Percentiles rank a stretch among this genome's conserved stretches.
Evolutionary conservation across 2,888 invertebrate species (phyloP).

Genomic region (Ypsolopha scabrella): DNA sequence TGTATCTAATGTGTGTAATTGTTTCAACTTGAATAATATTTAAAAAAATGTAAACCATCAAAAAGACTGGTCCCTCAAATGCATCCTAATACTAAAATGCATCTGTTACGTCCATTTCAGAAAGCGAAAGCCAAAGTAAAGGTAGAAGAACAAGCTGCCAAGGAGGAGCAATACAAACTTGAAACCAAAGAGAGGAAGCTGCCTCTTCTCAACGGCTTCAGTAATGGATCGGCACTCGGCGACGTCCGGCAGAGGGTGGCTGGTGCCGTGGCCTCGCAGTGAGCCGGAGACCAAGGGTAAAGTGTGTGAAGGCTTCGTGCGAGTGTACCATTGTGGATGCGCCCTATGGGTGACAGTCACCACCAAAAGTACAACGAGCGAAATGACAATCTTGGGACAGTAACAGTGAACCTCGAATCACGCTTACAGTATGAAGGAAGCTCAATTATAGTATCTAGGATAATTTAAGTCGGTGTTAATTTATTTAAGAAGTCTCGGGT

Average conservation of each 20-base stretch:
- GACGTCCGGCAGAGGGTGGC: slow-evolving; percentile 60
- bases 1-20: too few relatives aligned
- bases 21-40: too few relatives aligned
- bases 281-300: slow-evolving; percentile 15
- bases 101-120: slow-evolving; percentile 14
- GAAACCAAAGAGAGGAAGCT: slow-evolving; percentile 48
- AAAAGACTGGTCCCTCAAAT: too few relatives aligned
- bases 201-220: slow-evolving; percentile 53
- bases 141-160: slow-evolving; percentile 18
- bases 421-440: neutral
- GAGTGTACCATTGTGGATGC: neutral
- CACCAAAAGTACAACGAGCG: too few relatives aligned
- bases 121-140: slow-evolving; percentile 33
- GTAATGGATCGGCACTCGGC: slow-evolving; percentile 45
- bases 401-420: neutral
- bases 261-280: slow-evolving; percentile 60
- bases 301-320: slow-evolving; percentile 11
- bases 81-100: too few relatives aligned
- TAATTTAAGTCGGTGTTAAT: slow-evolving; percentile 3
- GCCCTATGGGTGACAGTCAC: neutral
- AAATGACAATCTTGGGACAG: neutral
- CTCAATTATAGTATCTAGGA: neutral
- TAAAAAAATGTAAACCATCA: too few relatives aligned
- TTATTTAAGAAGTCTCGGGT: neutral
- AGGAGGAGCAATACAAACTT: slow-evolving; percentile 21